These are phyloP conservation scores for Deroplatys truncata DNA, from an alignment of 2,888 invertebrate species.

Conservation along the genomic window DNA sequence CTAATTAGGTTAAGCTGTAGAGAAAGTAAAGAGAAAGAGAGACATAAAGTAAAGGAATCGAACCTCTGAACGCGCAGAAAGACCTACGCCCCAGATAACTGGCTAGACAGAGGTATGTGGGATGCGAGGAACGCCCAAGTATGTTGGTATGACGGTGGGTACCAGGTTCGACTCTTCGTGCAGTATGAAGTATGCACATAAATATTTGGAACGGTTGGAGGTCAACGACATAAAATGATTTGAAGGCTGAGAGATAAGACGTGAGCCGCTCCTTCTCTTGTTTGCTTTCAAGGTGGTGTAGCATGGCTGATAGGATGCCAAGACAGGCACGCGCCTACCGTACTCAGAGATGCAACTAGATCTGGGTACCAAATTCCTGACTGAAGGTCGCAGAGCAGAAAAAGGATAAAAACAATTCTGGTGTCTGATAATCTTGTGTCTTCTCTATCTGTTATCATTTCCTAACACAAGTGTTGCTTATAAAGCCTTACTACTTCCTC, in stretches of 20 bases:
- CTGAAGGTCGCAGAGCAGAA: too few relatives aligned
- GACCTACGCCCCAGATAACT: neutral
- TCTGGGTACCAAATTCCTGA: too few relatives aligned
- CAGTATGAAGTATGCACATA: neutral
- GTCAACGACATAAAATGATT: neutral
- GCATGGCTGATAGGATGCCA: neutral
- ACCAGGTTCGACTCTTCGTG: neutral
- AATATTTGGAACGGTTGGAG: neutral
- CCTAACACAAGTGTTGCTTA: too few relatives aligned
- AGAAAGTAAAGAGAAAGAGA: too few relatives aligned
- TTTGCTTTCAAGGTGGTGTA: neutral
- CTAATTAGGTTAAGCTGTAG: too few relatives aligned
- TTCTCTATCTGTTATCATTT: too few relatives aligned
- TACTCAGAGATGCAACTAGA: too few relatives aligned
- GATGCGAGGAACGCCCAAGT: neutral
- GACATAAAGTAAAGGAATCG: too few relatives aligned
- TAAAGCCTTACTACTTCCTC: too few relatives aligned
- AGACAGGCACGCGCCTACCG: neutral
- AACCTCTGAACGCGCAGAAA: too few relatives aligned
- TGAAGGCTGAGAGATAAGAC: neutral
- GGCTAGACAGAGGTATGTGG: neutral
- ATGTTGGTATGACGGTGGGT: neutral
- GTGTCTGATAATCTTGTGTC: too few relatives aligned
- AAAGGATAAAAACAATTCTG: too few relatives aligned
- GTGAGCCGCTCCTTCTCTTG: neutral